Evolutionary conservation across 2,113 vertebrate species (phyloP).

Genomic region (Laticauda laticaudata): DNA sequence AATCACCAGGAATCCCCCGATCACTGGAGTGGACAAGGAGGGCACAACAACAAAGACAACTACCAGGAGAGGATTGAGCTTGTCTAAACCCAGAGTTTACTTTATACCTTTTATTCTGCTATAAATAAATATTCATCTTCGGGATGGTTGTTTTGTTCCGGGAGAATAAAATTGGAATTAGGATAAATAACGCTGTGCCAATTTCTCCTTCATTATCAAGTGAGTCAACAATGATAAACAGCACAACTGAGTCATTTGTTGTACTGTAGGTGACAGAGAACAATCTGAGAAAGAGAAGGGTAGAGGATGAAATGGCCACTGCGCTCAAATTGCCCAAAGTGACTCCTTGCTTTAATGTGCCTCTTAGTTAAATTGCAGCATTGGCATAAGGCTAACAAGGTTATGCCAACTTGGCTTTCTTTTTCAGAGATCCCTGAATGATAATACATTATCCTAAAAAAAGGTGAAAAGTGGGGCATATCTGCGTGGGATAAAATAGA

Average conservation of each 20-base stretch:
- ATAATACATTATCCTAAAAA: not conserved
- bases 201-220: not conserved
- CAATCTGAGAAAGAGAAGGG: not conserved
- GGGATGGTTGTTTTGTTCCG: not conserved
- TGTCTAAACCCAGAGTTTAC: not conserved
- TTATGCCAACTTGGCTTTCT: not conserved
- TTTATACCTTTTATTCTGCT: not conserved
- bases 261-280: not conserved
- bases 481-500: not conserved
- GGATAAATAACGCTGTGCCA: not conserved
- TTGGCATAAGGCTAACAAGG: conserved; percentile 8
- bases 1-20: not conserved
- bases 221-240: not conserved
- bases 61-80: not conserved
- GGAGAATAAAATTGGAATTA: not conserved
- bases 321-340: not conserved
- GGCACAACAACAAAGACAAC: not conserved
- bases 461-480: not conserved
- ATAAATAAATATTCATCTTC: not conserved
- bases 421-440: conserved; percentile 14
- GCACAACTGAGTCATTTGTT: not conserved
- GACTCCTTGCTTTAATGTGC: not conserved
- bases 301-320: not conserved
- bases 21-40: not conserved
- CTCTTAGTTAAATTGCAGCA: not conserved